phyloP scores from a whole-genome alignment of 2,888 invertebrate genomes.

The Perizoma flavofasciatum region DNA sequence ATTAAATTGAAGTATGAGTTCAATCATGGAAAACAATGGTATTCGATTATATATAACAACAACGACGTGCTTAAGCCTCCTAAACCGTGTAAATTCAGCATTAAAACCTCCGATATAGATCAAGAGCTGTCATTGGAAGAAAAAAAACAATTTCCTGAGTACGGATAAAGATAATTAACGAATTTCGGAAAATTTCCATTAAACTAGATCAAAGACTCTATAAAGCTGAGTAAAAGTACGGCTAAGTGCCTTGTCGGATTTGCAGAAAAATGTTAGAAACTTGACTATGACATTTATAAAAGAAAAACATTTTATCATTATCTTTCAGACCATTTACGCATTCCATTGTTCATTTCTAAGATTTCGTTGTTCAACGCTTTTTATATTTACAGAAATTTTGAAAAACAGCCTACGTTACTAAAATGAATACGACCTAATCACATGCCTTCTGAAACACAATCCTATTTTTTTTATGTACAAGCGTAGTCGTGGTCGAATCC shows the following conservation, averaged over 20 bases:
- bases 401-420: too few relatives aligned
- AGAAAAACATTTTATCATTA: not conserved
- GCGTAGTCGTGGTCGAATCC: too few relatives aligned
- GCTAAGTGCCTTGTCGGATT: slow-evolving; percentile 10
- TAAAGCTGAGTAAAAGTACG: not conserved
- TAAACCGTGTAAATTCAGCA: not conserved
- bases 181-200: slow-evolving; percentile 23
- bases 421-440: too few relatives aligned
- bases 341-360: too few relatives aligned
- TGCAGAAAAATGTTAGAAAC: not conserved
- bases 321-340: too few relatives aligned
- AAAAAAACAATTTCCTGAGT: slow-evolving; percentile 18
- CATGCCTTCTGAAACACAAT: too few relatives aligned
- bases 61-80: not conserved
- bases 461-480: too few relatives aligned
- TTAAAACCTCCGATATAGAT: slow-evolving; percentile 1
- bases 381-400: too few relatives aligned
- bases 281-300: too few relatives aligned
- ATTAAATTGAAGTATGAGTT: too few relatives aligned
- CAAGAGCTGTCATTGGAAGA: slow-evolving; percentile 10
- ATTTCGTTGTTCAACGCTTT: too few relatives aligned
- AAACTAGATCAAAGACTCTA: slow-evolving; percentile 33
- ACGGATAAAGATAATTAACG: slow-evolving; percentile 18
- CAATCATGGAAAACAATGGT: not conserved
- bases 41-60: too few relatives aligned